Evolutionary conservation across 1,140 invertebrate species (phyloP).

Genomic region (Fragariocoptes setiger): DNA sequence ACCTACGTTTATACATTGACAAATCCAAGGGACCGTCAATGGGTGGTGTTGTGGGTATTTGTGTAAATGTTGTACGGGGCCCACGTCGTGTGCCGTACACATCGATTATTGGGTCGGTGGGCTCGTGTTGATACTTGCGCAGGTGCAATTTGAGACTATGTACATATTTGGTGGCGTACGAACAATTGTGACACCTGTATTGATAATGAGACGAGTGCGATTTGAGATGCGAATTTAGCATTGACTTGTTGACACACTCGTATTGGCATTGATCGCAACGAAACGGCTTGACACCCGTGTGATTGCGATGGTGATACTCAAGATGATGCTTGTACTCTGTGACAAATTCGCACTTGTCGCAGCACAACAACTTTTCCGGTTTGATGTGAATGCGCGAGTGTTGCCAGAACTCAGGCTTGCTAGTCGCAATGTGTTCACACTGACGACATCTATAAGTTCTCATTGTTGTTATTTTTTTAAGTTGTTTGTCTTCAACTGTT

Average conservation of each 20-base stretch:
- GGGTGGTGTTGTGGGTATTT: no score
- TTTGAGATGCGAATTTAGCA: constrained; percentile 94
- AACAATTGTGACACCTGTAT: constrained; percentile 70
- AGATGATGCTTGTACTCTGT: constrained; percentile 97
- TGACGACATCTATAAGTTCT: constrained; percentile 55
- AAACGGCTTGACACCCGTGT: constrained; percentile 80
- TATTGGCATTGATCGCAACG: constrained; percentile 72
- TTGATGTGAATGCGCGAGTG: constrained; percentile 62
- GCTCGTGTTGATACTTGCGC: constrained; percentile 57
- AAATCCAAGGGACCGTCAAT: no score
- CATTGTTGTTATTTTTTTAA: no score
- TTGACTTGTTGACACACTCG: constrained; percentile 90
- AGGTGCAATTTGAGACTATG: constrained; percentile 86
- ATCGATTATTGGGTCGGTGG: constrained; percentile 50
- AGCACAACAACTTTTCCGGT: constrained; percentile 57
- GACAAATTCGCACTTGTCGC: constrained; percentile 72
- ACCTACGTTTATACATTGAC: no score
- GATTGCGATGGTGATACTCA: constrained; percentile 83
- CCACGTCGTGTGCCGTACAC: constrained; percentile 57
- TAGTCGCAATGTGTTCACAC: constrained; percentile 45
- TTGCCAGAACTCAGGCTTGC: constrained; percentile 70
- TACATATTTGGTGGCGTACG: constrained; percentile 92
- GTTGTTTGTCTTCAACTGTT: no score
- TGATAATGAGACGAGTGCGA: constrained; percentile 89
- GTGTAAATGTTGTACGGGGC: no score